Conservation (phyloP, 2,113 vertebrate genomes). For the Myotis brandtii region DNA sequence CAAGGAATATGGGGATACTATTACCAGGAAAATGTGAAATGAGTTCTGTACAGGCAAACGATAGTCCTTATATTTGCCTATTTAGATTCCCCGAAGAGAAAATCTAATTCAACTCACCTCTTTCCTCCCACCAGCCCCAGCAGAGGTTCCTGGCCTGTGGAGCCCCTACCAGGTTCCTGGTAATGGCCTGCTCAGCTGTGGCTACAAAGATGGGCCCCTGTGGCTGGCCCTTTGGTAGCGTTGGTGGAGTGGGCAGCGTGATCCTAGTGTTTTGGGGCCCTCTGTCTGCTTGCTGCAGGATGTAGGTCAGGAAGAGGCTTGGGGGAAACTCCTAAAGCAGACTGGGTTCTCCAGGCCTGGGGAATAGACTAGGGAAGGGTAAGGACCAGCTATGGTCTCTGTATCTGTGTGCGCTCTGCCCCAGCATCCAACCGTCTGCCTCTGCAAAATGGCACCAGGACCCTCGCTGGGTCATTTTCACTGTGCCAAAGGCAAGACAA, state of each 20-base stretch:
- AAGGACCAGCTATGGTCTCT: neutral
- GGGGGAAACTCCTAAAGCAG: neutral
- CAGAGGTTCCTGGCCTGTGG: neutral
- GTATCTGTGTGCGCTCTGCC: neutral
- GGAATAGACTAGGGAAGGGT: neutral
- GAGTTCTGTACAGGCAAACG: neutral
- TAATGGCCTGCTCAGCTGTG: neutral
- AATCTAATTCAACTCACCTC: neutral
- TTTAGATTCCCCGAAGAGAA: neutral
- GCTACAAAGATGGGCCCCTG: neutral
- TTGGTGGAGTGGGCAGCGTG: neutral
- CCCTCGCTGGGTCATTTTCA: conserved; percentile 51
- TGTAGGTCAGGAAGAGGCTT: neutral
- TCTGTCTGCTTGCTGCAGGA: neutral
- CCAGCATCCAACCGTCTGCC: neutral
- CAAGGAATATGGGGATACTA: neutral
- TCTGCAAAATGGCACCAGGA: conserved; percentile 45
- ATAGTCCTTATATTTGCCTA: neutral
- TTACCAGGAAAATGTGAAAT: neutral
- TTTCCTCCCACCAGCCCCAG: neutral
- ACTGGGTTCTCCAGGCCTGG: neutral
- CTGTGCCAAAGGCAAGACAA: conserved; percentile 63
- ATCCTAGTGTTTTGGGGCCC: neutral
- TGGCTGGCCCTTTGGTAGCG: neutral
- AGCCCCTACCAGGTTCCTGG: neutral